phyloP scores from a whole-genome alignment of 2,797 vertebrate genomes.

The Danio kyathit region DNA sequence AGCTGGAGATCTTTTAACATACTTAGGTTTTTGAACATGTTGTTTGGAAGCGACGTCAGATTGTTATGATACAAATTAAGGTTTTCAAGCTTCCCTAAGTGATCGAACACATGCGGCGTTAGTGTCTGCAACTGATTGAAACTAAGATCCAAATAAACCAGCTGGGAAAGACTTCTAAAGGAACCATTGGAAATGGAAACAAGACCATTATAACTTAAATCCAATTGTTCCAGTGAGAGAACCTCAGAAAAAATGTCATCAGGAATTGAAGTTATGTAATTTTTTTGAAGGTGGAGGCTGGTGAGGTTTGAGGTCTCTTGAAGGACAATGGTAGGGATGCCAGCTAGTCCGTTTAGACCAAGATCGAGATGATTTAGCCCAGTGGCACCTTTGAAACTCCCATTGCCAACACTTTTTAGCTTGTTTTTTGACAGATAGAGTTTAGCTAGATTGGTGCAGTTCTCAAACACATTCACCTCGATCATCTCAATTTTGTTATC shows the following conservation, averaged over 20 bases:
- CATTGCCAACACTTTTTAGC: constrained; percentile 50
- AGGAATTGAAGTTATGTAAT: constrained; percentile 64
- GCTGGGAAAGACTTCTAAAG: constrained; percentile 64
- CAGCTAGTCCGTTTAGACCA: constrained; percentile 66
- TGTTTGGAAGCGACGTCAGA: constrained; percentile 62
- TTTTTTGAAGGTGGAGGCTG: constrained; percentile 67
- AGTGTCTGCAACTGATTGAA: constrained; percentile 67
- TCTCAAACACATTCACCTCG: constrained; percentile 66
- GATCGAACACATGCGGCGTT: constrained; percentile 57
- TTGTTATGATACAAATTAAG: constrained; percentile 73
- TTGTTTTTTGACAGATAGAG: constrained; percentile 70
- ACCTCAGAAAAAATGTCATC: constrained; percentile 65
- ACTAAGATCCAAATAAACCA: constrained; percentile 69
- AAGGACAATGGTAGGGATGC: constrained; percentile 62
- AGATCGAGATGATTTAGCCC: constrained; percentile 71
- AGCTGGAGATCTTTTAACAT: constrained; percentile 69
- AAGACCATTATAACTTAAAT: constrained; percentile 70
- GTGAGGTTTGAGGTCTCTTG: constrained; percentile 56
- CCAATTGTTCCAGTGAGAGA: constrained; percentile 54
- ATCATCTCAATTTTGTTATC: constrained; percentile 66
- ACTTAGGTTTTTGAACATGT: constrained; percentile 63
- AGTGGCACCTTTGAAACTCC: constrained; percentile 62
- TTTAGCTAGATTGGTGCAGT: constrained; percentile 59
- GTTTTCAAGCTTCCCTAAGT: constrained; percentile 57
- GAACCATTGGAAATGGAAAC: constrained; percentile 60